Conservation (phyloP, 2,113 vertebrate genomes). For the Antigone vipio region DNA sequence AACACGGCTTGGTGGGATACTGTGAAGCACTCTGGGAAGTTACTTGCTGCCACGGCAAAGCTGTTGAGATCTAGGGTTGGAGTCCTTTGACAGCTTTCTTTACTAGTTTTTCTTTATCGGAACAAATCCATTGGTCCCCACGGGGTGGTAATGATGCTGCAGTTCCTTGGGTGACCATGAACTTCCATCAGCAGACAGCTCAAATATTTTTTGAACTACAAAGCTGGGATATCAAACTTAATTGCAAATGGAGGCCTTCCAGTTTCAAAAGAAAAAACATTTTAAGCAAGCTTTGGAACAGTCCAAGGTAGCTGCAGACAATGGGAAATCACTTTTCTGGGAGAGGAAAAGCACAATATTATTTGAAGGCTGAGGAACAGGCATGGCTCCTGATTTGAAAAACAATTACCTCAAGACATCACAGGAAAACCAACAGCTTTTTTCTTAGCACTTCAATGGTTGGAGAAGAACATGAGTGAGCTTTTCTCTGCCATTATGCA, state of each 20-base stretch:
- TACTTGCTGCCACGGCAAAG: fast-evolving
- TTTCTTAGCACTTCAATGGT: not conserved
- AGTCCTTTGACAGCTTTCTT: not conserved
- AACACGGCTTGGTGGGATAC: not conserved
- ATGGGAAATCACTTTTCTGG: not conserved
- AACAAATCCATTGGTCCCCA: not conserved
- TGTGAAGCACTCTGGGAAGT: not conserved
- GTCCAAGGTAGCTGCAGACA: not conserved
- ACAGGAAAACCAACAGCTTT: not conserved
- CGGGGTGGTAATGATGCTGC: not conserved
- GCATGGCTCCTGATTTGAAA: not conserved
- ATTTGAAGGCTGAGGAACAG: not conserved
- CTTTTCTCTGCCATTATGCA: not conserved
- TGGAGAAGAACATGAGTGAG: not conserved
- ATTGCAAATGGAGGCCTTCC: not conserved
- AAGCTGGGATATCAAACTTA: not conserved
- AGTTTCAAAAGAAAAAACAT: not conserved
- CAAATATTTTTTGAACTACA: not conserved
- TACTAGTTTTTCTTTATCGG: not conserved
- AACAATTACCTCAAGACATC: not conserved
- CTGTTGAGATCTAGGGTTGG: not conserved
- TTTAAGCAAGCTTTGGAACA: not conserved
- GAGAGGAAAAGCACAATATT: not conserved
- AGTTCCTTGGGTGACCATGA: not conserved
- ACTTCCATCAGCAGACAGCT: not conserved